Base-by-base conservation (phyloP, 2,797 vertebrate species). In the Rhyacichthys aspro region DNA sequence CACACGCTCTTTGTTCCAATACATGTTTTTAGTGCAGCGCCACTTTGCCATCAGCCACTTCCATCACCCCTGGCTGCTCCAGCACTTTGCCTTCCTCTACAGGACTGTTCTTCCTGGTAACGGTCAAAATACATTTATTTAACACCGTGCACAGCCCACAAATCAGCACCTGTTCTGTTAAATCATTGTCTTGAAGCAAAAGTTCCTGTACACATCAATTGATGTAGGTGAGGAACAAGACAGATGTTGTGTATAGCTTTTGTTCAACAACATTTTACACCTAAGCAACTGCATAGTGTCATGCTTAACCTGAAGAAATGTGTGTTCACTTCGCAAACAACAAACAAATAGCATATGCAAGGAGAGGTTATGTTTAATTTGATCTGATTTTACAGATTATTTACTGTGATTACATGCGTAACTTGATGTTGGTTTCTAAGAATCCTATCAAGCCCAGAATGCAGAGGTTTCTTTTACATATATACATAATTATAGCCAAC, bases 1-100 rank as follows among this genome's bases (percentile, higher is more conserved):
- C 41, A 99, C 96, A 8, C 94, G 98, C 44, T 99, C 98, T 0
- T 89, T 99, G 41, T 99, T 99, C 81, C 98, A 99, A 78, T 99
- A 99, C 78, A 93, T 99, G 90, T 96, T 96, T 82, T 92, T 99
- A 23, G 95, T 98, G 43, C 96, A 98, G 85, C 93, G 96, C 19
- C 97, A 99, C 86, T 98, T 99, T 43, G 88, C 90, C 79, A 96
- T 99, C 72, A 88, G 94, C 79, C 97, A 99, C 89, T 98, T 98
- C 15, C 82, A 86, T 63, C 97, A 99, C 73, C 96, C 97, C 3
- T 99, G 98, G 98, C 94, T 99, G n/a, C 95, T 94, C 23, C 91
- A 95, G 79, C 98, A 99, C 88, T 99, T 97, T 45, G 94, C 95
- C 32, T 99, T 99, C 89, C 90, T 99, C 85, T 99, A 99, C 81